Conservation (phyloP, 2,888 invertebrate species). For the Epistrophella euchroma region DNA sequence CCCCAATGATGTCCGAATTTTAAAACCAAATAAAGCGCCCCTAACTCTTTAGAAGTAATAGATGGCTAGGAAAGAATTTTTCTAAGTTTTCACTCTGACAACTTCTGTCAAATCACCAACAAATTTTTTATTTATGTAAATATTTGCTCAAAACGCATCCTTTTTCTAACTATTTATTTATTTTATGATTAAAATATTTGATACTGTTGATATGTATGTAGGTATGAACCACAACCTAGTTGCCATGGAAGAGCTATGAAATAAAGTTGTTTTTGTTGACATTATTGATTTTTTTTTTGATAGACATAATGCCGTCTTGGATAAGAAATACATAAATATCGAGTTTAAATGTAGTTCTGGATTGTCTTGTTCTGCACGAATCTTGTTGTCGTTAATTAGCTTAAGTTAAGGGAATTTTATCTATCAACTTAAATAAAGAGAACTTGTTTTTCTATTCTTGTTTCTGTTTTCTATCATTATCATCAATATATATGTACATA, state of each 20-base stretch:
- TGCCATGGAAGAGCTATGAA: slow-evolving; percentile 16
- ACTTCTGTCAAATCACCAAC: not conserved
- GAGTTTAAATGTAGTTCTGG: slow-evolving; percentile 25
- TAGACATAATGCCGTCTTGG: slow-evolving; percentile 5
- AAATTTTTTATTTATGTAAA: not conserved
- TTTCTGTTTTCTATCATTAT: not conserved
- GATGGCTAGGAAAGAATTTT: no score
- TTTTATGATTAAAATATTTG: not conserved
- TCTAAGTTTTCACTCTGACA: not conserved
- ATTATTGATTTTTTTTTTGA: slow-evolving; percentile 23
- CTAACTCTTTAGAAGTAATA: no score
- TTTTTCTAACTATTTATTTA: not conserved
- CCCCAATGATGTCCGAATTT: no score
- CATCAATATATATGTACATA: not conserved
- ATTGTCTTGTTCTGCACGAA: slow-evolving; percentile 30
- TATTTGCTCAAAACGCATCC: not conserved
- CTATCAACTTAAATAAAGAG: not conserved
- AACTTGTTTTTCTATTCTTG: slow-evolving; percentile 23
- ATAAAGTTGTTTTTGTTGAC: not conserved
- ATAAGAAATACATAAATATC: slow-evolving; percentile 2
- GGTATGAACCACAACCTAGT: not conserved
- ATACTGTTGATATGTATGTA: not conserved
- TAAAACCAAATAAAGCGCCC: no score
- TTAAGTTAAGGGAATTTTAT: slow-evolving; percentile 31
- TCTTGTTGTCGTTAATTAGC: slow-evolving; percentile 21